phyloP scores from a whole-genome alignment of 2,113 vertebrate genomes.

The Oxyruncus cristatus region DNA sequence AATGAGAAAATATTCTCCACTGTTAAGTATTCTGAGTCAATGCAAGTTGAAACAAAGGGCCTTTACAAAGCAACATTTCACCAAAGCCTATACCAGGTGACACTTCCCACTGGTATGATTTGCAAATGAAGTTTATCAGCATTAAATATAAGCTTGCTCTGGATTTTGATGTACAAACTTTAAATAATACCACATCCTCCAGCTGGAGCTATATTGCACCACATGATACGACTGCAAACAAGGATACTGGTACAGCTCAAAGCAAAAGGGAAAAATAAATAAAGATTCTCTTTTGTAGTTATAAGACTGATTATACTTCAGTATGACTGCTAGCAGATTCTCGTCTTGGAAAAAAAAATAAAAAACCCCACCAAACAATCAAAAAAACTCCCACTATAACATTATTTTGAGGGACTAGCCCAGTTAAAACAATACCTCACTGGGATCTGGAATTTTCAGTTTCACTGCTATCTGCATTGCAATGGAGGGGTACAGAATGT shows the following conservation, averaged over 20 bases:
- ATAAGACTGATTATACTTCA: not conserved
- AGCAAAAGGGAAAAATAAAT: not conserved
- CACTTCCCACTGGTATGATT: not conserved
- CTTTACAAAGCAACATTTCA: not conserved
- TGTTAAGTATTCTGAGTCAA: not conserved
- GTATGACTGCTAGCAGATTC: not conserved
- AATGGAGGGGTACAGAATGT: not conserved
- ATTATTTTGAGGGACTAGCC: not conserved
- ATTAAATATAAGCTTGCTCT: not conserved
- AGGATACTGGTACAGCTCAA: not conserved
- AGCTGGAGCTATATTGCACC: not conserved
- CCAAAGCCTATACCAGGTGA: not conserved
- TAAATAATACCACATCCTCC: not conserved
- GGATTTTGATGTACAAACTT: not conserved
- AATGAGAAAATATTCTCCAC: not conserved
- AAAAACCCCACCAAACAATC: not conserved
- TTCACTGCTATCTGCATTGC: not conserved
- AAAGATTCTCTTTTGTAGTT: not conserved
- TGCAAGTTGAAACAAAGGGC: not conserved
- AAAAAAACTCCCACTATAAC: rapidly evolving
- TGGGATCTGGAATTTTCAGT: not conserved
- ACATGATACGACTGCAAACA: not conserved
- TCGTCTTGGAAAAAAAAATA: not conserved
- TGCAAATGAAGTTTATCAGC: not conserved
- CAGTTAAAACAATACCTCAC: not conserved